A percentile compares a stretch with the other conserved stretches of the same genome.
Conservation (phyloP, 2,888 invertebrate species). For the Vandiemenella viatica region DNA sequence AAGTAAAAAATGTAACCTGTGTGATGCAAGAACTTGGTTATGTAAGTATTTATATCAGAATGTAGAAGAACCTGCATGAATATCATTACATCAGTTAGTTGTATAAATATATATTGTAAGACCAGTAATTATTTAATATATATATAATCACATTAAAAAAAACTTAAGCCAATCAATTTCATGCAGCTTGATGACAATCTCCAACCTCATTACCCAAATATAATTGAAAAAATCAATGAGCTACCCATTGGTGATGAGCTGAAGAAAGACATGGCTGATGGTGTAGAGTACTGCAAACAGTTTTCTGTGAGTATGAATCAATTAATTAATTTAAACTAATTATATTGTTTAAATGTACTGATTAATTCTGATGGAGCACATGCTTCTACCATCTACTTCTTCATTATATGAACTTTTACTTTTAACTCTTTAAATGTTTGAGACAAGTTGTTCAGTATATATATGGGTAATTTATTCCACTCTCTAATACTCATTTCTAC, state of each 20-base stretch:
- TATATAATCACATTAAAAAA: no score
- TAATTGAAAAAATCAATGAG: conserved; percentile 42
- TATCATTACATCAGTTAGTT: background rate
- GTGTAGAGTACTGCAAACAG: conserved; percentile 49
- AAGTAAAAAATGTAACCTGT: conserved; percentile 47
- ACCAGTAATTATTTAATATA: no score
- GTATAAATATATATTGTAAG: no score
- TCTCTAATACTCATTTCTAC: no score
- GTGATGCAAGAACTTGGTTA: conserved; percentile 58
- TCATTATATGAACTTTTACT: no score
- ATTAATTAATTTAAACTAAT: no score
- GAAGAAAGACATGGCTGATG: conserved; percentile 48
- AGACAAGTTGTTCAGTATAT: no score
- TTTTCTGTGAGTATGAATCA: conserved; percentile 47
- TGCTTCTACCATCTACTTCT: no score
- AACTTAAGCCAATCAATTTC: no score
- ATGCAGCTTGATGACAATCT: conserved; percentile 43
- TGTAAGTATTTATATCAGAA: conserved; percentile 21
- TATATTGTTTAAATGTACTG: background rate
- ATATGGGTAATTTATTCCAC: no score
- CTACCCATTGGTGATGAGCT: conserved; percentile 45
- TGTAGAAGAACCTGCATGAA: background rate
- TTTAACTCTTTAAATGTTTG: no score
- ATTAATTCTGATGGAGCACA: no score
- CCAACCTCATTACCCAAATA: conserved; percentile 49